Evolutionary conservation across 2,113 vertebrate species (phyloP), one percentile per base, ranked within the genome.

Genomic region (Jacana jacana): DNA sequence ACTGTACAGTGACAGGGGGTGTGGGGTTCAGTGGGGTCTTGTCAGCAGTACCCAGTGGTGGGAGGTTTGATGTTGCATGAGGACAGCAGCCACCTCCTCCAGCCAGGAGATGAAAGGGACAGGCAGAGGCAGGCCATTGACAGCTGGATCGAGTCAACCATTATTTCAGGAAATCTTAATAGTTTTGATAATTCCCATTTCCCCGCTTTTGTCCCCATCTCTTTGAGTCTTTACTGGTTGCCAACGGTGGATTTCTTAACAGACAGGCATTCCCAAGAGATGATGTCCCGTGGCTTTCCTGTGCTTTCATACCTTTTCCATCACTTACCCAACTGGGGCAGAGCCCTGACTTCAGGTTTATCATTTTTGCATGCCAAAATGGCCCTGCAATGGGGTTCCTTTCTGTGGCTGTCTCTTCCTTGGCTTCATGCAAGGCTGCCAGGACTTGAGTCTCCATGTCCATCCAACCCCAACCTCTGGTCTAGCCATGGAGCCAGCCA

Each of bases 21-120:
- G 20, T 60, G 69, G 31, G 61, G 13, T 20, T 48, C 44, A 3
- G 0, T 3, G n/a, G 55, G 65, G 35, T 58, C 73, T 68, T 42
- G 44, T 35, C 33, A n/a, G 25, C 68, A 63, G 61, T 1, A 2
- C 20, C 51, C 1, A 2, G 15, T 18, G 79, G 22, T 0, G 4
- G 35, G n/a, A n/a, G 35, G 17, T 57, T 72, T 37, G 46, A 17
- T 51, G 55, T 27, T 31, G 30, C 42, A 40, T 11, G 39, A 39
- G 81, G 12, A 64, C 31, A 76, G 33, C 65, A 88, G 71, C 33
- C 46, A 35, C 63, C 44, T 77, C 58, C 54, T 35, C 42, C 39
- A 25, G 37, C 30, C 33, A 37, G 57, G 75, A 86, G 57, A 40
- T 51, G 6, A 40, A 49, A 79, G 71, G 88, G 71, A 28, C 55